Conservation (phyloP, 2,797 vertebrate genomes). For the Philypnodon macrostomus region DNA sequence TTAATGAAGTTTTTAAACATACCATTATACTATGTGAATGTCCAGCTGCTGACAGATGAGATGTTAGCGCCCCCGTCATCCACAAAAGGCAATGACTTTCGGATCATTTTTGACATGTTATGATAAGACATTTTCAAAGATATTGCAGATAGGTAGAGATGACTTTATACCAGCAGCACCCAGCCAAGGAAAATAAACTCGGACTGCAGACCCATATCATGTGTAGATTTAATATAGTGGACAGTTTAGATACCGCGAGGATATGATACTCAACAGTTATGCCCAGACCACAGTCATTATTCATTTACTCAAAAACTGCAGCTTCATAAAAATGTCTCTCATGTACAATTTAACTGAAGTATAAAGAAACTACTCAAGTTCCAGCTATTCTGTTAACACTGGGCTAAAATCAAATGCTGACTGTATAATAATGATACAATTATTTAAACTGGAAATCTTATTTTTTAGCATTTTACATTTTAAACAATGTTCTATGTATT, state of each 20-base stretch:
- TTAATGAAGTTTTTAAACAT: conserved; percentile 60
- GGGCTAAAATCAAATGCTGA: no score
- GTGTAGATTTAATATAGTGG: conserved; percentile 37
- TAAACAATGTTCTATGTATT: no score
- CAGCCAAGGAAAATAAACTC: conserved; percentile 33
- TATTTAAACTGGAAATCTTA: no score
- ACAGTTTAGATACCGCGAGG: conserved; percentile 24
- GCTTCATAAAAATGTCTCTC: conserved; percentile 49
- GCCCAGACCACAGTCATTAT: conserved; percentile 32
- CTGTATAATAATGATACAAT: not conserved
- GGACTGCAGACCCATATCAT: conserved; percentile 21
- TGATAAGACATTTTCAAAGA: conserved; percentile 36
- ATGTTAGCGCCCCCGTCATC: conserved; percentile 33
- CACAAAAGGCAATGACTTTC: conserved; percentile 36
- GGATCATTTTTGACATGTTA: conserved; percentile 44
- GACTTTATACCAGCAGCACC: conserved; percentile 9
- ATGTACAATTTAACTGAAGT: conserved; percentile 33
- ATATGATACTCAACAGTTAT: conserved; percentile 24
- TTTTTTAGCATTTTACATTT: no score
- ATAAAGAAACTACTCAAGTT: conserved; percentile 43
- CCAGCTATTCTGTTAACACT: conserved; percentile 28
- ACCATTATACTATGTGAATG: conserved; percentile 48
- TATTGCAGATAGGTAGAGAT: conserved; percentile 9
- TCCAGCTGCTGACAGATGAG: conserved; percentile 53
- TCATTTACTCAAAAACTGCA: conserved; percentile 41